These are phyloP conservation scores for Dendrophyllia cribrosa DNA, from an alignment of 64 coral and sea anemone genomes.

Conservation along the genomic window DNA sequence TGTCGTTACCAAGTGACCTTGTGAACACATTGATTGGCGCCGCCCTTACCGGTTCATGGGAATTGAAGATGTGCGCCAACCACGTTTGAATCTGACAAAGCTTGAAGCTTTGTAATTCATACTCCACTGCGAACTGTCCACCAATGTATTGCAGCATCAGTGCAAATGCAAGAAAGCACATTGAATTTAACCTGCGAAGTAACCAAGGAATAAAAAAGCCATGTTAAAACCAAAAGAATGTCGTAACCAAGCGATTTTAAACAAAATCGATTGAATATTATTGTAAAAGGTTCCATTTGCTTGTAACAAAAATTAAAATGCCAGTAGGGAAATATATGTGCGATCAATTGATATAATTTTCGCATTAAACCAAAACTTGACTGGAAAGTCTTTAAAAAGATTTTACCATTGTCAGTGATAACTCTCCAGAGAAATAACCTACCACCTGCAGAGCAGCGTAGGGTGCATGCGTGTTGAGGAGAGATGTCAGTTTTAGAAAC, in stretches of 20 bases:
- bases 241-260: not conserved
- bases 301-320: not conserved
- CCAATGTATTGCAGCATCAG: too few species aligned
- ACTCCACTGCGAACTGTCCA: too few species aligned
- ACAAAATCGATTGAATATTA: conserved; percentile 16
- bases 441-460: not conserved
- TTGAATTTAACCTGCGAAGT: not conserved
- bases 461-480: conserved; percentile 4
- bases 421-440: not conserved
- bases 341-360: not conserved
- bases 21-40: not conserved
- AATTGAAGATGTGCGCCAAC: not conserved
- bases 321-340: not conserved
- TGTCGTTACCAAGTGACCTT: conserved; percentile 6
- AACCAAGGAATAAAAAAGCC: not conserved
- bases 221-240: conserved; percentile 1
- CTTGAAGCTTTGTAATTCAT: not conserved
- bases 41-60: not conserved
- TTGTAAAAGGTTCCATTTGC: not conserved
- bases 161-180: too few species aligned
- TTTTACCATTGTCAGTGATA: not conserved
- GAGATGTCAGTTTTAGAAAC: not conserved
- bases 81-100: not conserved
- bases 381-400: not conserved
- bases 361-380: not conserved